Evolutionary conservation across 2,888 invertebrate genomes (phyloP).

Genomic region (Cryptus armator): DNA sequence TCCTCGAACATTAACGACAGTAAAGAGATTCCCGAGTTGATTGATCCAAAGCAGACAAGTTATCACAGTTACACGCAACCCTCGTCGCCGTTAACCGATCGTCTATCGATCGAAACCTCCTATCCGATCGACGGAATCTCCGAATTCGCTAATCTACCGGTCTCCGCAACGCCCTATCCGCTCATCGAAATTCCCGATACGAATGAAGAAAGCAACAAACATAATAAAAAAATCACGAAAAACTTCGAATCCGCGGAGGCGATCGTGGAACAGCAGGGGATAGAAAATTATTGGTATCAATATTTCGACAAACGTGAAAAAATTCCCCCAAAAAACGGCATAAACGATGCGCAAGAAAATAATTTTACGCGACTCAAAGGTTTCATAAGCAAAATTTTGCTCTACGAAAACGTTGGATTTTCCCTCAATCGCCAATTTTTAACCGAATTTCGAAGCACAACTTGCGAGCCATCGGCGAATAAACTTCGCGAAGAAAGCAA

Average conservation of each 20-base stretch:
- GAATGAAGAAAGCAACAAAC: conserved; percentile 29
- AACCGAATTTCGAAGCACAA: conserved; percentile 3
- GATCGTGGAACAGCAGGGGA: conserved; percentile 40
- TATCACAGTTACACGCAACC: conserved; percentile 70
- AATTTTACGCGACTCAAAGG: conserved; percentile 59
- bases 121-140: conserved; percentile 65
- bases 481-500: conserved; percentile 8
- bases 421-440: conserved; percentile 46
- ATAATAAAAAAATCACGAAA: conserved; percentile 15
- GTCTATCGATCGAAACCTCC: conserved; percentile 63
- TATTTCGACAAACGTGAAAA: conserved; percentile 61
- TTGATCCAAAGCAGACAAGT: conserved; percentile 71
- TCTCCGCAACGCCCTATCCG: conserved; percentile 73
- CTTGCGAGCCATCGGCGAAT: conserved; percentile 21
- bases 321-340: conserved; percentile 33
- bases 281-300: conserved; percentile 66
- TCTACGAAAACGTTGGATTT: conserved; percentile 64
- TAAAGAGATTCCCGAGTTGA: conserved; percentile 67
- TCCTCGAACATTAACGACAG: conserved; percentile 14
- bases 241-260: conserved; percentile 34
- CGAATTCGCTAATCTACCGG: conserved; percentile 55
- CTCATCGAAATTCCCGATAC: conserved; percentile 70
- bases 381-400: conserved; percentile 65
- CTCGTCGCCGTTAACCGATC: conserved; percentile 60
- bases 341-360: conserved; percentile 38